Percentiles rank a stretch among this genome's conserved stretches.
These are phyloP conservation scores for Meriones psammophilus DNA, from an alignment of 2,797 vertebrate species.

Conservation along the genomic window DNA sequence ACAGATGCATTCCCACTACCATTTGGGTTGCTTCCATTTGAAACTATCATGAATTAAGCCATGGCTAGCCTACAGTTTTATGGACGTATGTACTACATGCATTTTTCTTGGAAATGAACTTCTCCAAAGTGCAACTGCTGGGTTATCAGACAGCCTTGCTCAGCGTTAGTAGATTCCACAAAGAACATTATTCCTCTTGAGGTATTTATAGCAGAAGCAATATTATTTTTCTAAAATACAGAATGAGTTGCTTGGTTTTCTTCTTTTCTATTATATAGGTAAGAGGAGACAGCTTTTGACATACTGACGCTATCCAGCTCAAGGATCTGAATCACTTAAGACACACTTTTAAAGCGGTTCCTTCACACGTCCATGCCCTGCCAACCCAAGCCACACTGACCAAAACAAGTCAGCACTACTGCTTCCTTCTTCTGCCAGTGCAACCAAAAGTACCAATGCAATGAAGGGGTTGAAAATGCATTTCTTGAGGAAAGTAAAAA, in stretches of 20 bases:
- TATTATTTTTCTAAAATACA: conserved; percentile 23
- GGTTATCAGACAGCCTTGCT: not conserved
- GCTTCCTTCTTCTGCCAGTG: not conserved
- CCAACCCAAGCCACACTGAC: not conserved
- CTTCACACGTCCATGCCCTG: not conserved
- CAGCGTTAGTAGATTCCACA: not conserved
- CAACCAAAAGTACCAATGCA: conserved; percentile 4
- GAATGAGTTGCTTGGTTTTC: conserved; percentile 31
- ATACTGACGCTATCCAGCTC: not conserved
- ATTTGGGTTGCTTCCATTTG: conserved; percentile 40
- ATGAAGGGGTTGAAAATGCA: not conserved
- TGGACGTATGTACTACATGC: not conserved
- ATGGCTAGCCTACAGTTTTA: not conserved
- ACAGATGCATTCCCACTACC: not conserved
- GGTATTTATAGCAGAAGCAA: conserved; percentile 39
- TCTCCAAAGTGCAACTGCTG: not conserved
- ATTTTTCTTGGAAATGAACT: conserved; percentile 18
- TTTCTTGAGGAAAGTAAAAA: conserved; percentile 10
- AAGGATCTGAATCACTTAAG: not conserved
- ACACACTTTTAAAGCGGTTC: conserved; percentile 33
- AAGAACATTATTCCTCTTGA: conserved; percentile 11
- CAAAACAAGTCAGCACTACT: not conserved
- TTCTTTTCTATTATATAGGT: conserved; percentile 10
- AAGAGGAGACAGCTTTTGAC: not conserved
- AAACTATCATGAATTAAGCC: not conserved